Evolutionary conservation across 2,888 invertebrate species (phyloP), one percentile per base, ranked within the genome.

Genomic region (Trilocha varians): DNA sequence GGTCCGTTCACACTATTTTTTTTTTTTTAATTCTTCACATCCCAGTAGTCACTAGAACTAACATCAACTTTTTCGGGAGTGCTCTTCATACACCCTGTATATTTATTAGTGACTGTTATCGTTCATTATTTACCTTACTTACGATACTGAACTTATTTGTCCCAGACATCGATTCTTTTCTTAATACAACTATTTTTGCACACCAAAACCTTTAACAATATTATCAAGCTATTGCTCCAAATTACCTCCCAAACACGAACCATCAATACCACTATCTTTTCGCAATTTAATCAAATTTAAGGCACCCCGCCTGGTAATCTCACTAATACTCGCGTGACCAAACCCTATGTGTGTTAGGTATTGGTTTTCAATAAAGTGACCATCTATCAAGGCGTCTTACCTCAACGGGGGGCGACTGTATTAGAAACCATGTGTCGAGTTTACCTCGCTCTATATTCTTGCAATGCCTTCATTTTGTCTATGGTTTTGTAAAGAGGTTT

Each of bases 341-440:
- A 55, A 59, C 68, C 62, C 66, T 65, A 65, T 70, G 63, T 62
- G 57, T 52, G 59, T 65, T 72, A 68, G 67, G 70, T 79, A 82
- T 82, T 70, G 79, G 68, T 76, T 79, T 78, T 79, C 82, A 83
- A 84, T 84, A 84, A 69, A 75, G 70, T 70, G 75, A 67, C 73
- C 75, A 78, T 85, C 79, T 67, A 84, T 85, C 85, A 84, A 68
- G 67, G 53, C 65, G 82, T 73, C 78, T 78, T 70, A 70, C 59
- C 80, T 50, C 85, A 46, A 50, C 71, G 49, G 85, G 85, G 78
- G 82, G 70, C 73, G 70, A 70, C 73, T 82, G 78, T 85, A 85
- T 85, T 83, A 83, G 79, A 83, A 74, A 78, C 79, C 74, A 70
- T 72, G 73, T 79, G 78, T 76, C 73, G 58, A 64, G 53, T 55